These are phyloP conservation scores for Drosophila acutilabella DNA, from an alignment of 2,888 invertebrate genomes.

Conservation along the genomic window DNA sequence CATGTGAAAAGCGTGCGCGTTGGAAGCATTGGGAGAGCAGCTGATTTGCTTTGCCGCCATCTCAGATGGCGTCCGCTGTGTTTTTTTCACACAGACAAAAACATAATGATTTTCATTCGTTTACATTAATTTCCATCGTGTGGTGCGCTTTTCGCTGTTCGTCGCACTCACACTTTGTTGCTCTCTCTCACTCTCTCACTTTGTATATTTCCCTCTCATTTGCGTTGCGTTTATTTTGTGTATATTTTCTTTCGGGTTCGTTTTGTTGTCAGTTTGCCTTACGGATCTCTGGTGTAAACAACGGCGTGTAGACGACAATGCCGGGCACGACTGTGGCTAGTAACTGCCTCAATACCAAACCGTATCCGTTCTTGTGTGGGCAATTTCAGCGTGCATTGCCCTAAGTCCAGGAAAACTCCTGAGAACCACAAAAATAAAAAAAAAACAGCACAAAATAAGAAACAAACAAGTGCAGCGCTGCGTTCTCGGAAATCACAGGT, in stretches of 20 bases:
- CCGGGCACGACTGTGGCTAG: slow-evolving; percentile 33
- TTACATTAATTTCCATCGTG: slow-evolving; percentile 54
- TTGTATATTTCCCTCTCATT: slow-evolving; percentile 6
- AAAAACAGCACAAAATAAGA: not conserved
- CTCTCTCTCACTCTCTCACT: not conserved
- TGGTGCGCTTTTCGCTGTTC: slow-evolving; percentile 32
- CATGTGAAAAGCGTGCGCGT: slow-evolving; percentile 61
- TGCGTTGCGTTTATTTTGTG: slow-evolving; percentile 2
- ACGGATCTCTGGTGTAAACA: slow-evolving; percentile 63
- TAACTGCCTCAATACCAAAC: slow-evolving; percentile 12
- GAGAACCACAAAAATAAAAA: slow-evolving; percentile 42
- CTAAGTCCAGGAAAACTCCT: slow-evolving; percentile 38
- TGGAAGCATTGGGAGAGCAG: slow-evolving; percentile 46
- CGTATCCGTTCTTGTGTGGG: slow-evolving; percentile 17
- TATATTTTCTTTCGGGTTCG: slow-evolving; percentile 10
- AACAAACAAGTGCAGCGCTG: slow-evolving; percentile 1
- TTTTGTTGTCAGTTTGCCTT: slow-evolving; percentile 32
- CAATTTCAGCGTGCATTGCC: slow-evolving; percentile 52
- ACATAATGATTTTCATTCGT: slow-evolving; percentile 69
- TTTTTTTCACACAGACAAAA: slow-evolving; percentile 17
- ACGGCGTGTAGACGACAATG: slow-evolving; percentile 41
- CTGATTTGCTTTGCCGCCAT: slow-evolving; percentile 62
- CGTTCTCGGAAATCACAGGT: slow-evolving; percentile 43
- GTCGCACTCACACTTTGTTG: slow-evolving; percentile 3
- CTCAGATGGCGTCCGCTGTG: slow-evolving; percentile 55